Evolutionary conservation across 2,113 vertebrate genomes (phyloP).

Genomic region (Melanocharis versteri): DNA sequence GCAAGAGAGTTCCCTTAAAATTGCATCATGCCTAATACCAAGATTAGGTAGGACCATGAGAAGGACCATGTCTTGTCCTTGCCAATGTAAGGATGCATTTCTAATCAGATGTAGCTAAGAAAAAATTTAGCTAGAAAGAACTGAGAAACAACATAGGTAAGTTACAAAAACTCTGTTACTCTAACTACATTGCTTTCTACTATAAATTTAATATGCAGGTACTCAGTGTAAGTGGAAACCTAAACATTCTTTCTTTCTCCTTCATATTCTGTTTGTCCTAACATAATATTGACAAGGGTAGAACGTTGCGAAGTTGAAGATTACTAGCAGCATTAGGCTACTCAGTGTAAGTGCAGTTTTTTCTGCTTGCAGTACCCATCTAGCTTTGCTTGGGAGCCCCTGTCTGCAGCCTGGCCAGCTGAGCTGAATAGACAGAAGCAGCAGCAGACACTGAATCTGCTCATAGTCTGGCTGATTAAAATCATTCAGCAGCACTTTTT

Average conservation of each 20-base stretch:
- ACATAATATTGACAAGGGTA: not conserved
- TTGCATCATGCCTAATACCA: not conserved
- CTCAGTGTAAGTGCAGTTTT: not conserved
- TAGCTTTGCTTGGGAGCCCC: not conserved
- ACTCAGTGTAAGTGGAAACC: accelerated
- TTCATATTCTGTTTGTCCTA: not conserved
- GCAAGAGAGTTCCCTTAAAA: not conserved
- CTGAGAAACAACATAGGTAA: not conserved
- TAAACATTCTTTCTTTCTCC: not conserved
- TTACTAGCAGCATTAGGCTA: not conserved
- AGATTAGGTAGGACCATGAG: not conserved
- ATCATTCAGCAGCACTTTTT: not conserved
- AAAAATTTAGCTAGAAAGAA: not conserved
- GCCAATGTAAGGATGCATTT: not conserved
- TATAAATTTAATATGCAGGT: not conserved
- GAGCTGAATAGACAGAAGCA: not conserved
- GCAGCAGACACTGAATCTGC: not conserved
- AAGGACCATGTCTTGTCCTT: not conserved
- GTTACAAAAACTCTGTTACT: not conserved
- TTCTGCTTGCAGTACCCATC: not conserved
- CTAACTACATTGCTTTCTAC: not conserved
- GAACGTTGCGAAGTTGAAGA: not conserved
- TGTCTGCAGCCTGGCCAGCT: not conserved
- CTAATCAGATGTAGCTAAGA: not conserved
- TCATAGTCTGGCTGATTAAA: not conserved